Conservation (phyloP, 2,888 invertebrate species). For the Carcina quercana region DNA sequence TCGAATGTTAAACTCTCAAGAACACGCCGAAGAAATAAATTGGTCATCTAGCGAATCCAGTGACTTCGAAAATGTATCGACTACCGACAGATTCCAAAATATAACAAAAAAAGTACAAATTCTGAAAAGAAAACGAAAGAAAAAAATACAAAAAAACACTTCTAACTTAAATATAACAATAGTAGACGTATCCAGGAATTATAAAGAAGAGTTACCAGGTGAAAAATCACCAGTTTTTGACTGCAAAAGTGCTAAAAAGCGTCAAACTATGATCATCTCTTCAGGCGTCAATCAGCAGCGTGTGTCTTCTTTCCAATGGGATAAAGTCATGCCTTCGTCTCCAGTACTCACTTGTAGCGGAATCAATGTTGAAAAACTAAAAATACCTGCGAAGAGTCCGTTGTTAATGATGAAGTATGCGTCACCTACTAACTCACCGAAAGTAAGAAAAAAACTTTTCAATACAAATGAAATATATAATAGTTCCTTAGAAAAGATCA, state of each 20-base stretch:
- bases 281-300: constrained; percentile 16
- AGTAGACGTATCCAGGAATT: constrained; percentile 23
- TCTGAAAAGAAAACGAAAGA: constrained; percentile 48
- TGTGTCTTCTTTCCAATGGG: constrained; percentile 14
- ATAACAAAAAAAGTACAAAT: constrained; percentile 16
- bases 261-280: constrained; percentile 27
- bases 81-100: constrained; percentile 20
- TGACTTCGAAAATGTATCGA: constrained; percentile 38
- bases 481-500: neutral
- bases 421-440: constrained; percentile 26
- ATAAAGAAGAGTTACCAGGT: constrained; percentile 11
- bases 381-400: constrained; percentile 33
- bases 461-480: constrained; percentile 2
- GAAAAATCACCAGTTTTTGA: constrained; percentile 31
- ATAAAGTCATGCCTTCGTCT: constrained; percentile 18
- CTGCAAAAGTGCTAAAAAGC: constrained; percentile 2
- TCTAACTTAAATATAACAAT: constrained; percentile 46
- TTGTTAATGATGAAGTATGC: constrained; percentile 30
- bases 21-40: constrained; percentile 43
- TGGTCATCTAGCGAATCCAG: constrained; percentile 58
- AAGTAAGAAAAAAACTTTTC: constrained; percentile 41
- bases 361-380: constrained; percentile 6
- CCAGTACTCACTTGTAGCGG: constrained; percentile 27
- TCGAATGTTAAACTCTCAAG: constrained; percentile 46
- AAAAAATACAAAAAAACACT: constrained; percentile 32